A percentile compares a stretch with the other conserved stretches of the same genome.
Evolutionary conservation across 2,888 invertebrate genomes (phyloP).

Genomic region (Willowsia nigromaculata): DNA sequence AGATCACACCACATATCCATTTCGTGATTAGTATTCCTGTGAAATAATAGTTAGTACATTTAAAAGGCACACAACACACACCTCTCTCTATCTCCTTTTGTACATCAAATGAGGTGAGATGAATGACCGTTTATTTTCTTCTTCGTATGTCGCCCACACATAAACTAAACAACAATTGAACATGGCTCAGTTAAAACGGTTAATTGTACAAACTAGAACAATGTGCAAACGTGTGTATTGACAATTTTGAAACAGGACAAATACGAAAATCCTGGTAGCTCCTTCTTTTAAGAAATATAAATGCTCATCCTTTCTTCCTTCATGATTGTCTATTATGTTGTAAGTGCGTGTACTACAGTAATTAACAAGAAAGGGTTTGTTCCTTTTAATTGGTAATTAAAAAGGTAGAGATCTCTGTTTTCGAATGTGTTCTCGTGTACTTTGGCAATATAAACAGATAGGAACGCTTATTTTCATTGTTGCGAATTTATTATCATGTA

Average conservation of each 20-base stretch:
- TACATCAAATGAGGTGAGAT: conserved; percentile 56
- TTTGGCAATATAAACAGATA: background rate
- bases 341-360: background rate
- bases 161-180: background rate
- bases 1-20: no score
- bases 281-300: no score
- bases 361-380: conserved; percentile 8
- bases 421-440: background rate
- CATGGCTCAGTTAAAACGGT: background rate
- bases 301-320: background rate
- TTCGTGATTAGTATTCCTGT: background rate
- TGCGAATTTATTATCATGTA: background rate
- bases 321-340: background rate
- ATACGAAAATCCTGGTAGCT: no score
- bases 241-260: no score
- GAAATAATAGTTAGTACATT: background rate
- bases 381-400: conserved; percentile 17
- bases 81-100: background rate
- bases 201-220: background rate
- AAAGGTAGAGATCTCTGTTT: background rate
- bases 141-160: conserved; percentile 40
- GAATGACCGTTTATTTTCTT: conserved; percentile 43
- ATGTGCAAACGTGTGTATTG: background rate
- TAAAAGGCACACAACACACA: background rate
- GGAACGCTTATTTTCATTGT: no score